Percentiles rank a stretch among this genome's conserved stretches.
phyloP scores from a whole-genome alignment of 2,888 invertebrate genomes.

The Thysanoteuthis rhombus region DNA sequence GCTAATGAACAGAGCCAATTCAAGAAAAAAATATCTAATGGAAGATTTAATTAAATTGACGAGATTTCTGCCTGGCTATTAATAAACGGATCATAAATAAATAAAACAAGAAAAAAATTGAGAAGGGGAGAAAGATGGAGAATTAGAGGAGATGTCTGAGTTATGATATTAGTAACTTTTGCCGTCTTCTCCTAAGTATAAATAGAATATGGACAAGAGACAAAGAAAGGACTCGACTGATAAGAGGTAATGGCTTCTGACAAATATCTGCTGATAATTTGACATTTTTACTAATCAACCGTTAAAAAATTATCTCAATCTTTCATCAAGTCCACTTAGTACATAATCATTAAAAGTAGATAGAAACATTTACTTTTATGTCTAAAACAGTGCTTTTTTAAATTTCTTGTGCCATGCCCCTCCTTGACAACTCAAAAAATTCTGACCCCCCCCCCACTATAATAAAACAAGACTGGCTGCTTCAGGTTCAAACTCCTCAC shows the following conservation, averaged over 20 bases:
- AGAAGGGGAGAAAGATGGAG: not conserved
- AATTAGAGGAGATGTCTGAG: not conserved
- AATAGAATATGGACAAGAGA: not conserved
- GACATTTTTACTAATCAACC: not conserved
- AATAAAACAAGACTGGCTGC: too few relatives aligned
- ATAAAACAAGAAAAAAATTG: not conserved
- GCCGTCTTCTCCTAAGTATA: not conserved
- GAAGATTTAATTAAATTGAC: not conserved
- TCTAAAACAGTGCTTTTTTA: too few relatives aligned
- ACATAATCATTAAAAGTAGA: not conserved
- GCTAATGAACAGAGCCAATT: not conserved
- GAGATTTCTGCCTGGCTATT: not conserved
- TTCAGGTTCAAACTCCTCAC: too few relatives aligned
- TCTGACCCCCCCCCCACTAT: too few relatives aligned
- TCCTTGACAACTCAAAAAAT: too few relatives aligned
- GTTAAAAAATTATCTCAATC: not conserved
- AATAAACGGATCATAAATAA: not conserved
- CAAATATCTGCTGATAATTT: not conserved
- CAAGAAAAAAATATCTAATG: constrained; percentile 12
- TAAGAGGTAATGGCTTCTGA: not conserved
- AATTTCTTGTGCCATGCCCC: too few relatives aligned
- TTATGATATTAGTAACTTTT: not conserved
- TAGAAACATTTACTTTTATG: not conserved
- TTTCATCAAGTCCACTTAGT: not conserved
- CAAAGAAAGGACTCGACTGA: not conserved